Evolutionary conservation across 2,888 invertebrate genomes (phyloP).

Genomic region (Phalera bucephala): DNA sequence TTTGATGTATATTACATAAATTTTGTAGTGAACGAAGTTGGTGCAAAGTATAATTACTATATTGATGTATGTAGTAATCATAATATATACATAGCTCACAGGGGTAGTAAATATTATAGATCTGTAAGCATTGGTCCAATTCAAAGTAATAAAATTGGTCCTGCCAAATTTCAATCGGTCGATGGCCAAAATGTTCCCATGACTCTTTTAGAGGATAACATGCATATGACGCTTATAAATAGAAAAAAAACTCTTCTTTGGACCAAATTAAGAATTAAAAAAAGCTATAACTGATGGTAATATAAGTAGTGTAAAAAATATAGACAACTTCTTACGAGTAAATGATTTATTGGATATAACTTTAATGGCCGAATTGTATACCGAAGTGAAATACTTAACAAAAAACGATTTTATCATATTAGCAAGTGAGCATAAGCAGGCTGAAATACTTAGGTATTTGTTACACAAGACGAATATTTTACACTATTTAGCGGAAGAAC

Average conservation of each 20-base stretch:
- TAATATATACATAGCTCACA: neutral
- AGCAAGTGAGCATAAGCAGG: conserved; percentile 9
- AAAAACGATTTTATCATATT: conserved; percentile 14
- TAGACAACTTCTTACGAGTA: conserved; percentile 1
- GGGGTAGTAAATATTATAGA: neutral
- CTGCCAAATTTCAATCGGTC: too few species aligned
- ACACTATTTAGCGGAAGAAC: conserved; percentile 6
- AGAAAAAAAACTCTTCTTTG: too few species aligned
- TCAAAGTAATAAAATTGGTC: neutral
- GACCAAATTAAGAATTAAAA: neutral
- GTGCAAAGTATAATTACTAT: neutral
- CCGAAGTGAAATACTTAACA: neutral
- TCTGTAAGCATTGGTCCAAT: neutral
- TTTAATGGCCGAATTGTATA: neutral
- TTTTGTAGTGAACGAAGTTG: neutral
- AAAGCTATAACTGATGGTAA: neutral
- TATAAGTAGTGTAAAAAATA: neutral
- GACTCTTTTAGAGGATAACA: too few species aligned
- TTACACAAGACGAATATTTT: conserved; percentile 9
- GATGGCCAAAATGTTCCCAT: too few species aligned
- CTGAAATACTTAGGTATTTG: conserved; percentile 4
- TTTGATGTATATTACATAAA: neutral
- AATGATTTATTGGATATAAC: neutral
- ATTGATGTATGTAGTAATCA: neutral
- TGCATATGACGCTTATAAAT: too few species aligned